Percentiles rank a stretch among this genome's conserved stretches.
Conservation (phyloP, 2,888 invertebrate genomes). For the Koerneria pararmatus region DNA sequence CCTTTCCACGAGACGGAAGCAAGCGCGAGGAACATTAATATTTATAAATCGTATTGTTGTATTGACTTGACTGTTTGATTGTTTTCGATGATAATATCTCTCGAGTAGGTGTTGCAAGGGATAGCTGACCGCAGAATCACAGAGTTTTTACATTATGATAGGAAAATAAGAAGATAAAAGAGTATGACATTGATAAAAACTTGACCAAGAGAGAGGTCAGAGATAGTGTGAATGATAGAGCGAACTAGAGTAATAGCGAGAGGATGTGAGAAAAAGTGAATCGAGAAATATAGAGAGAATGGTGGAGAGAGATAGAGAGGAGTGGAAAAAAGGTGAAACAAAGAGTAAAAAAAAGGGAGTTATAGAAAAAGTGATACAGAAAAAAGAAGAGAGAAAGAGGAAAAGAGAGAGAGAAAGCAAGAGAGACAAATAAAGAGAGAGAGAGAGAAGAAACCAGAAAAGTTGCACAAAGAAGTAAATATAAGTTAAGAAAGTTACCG, state of each 20-base stretch:
- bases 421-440: conserved; percentile 14
- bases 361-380: background rate
- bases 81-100: no score
- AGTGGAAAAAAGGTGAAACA: background rate
- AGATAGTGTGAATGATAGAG: background rate
- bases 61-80: no score
- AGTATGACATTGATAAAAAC: no score
- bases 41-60: no score
- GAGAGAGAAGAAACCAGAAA: conserved; percentile 5
- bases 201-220: no score
- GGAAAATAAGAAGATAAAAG: no score
- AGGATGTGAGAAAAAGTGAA: conserved; percentile 5
- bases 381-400: conserved; percentile 10
- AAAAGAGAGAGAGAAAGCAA: conserved; percentile 21
- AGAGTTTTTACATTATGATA: no score
- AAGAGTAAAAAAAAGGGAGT: background rate
- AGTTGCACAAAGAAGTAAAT: conserved; percentile 3
- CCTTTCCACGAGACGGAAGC: no score
- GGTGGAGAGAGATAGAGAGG: conserved; percentile 1
- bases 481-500: no score
- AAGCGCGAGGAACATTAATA: no score
- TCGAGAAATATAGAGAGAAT: conserved; percentile 19
- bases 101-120: no score
- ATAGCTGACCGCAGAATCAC: no score
- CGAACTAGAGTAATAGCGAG: background rate